Base-by-base conservation (phyloP, 1,140 invertebrate species). In the Heliconius nattereri region DNA sequence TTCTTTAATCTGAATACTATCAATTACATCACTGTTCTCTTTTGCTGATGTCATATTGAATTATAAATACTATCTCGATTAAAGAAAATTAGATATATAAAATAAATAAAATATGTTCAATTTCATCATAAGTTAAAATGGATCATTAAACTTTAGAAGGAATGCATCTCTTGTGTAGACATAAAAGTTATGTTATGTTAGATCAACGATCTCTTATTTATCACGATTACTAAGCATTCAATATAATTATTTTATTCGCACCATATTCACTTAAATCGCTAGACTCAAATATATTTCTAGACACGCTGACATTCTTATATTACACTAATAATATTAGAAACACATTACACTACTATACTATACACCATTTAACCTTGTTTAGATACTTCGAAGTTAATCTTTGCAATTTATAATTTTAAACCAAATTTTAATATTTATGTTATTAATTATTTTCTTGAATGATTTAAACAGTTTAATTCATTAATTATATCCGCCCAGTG, bases 61-160 rank as follows among this genome's bases (percentile, higher is more conserved):
- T 75, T 60, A 57, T 73, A 71, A 75, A 82, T 83, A 81, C 78
- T 73, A 76, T 73, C 76, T 79, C 86, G 84, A 83, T 77, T 74
- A 86, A n/a, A 57, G 19, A 7, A 57, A 57, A 3, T 57, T 23
- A n/a, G 20, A 9, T 57, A n/a, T 20, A 23, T 57, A 57, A 57
- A 57, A 57, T 92, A 93, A 92, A 90, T 84, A 91, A 90, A 93
- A 93, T 94, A 93, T 91, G 90, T 83, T 85, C 91, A 92, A 88
- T 90, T 90, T 91, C 85, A 81, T 81, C 71, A 86, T 73, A 81
- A 71, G 82, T 77, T 78, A 80, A 23, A 75, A 72, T 78, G 82
- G 76, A 73, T 80, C 81, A 49, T 73, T 73, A 71, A 84, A 85
- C 81, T 84, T 83, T 76, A 83, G 85, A 77, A 78, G 91, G 92